Conservation (phyloP, 1,140 invertebrate genomes). For the Bombus sylvicola region DNA sequence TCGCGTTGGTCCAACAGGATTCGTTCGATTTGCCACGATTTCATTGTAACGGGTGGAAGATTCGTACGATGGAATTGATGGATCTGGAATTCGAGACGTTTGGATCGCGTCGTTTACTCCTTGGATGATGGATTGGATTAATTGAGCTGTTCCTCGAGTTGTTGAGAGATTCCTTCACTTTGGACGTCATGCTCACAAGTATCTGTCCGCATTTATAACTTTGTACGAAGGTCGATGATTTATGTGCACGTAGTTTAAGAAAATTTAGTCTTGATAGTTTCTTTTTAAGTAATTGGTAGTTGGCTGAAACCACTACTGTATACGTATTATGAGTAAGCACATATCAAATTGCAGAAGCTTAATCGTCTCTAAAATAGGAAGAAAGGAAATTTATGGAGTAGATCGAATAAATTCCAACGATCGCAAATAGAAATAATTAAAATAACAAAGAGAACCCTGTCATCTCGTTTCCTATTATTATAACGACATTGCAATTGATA, state of each 20-base stretch:
- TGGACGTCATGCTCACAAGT: not conserved
- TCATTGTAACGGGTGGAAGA: too few relatives aligned
- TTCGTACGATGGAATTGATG: not conserved
- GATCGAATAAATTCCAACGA: too few relatives aligned
- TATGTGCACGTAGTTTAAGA: not conserved
- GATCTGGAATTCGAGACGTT: not conserved
- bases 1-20: too few relatives aligned
- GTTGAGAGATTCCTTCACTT: not conserved
- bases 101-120: not conserved
- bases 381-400: not conserved
- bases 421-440: too few relatives aligned
- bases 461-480: not conserved
- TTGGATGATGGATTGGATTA: not conserved
- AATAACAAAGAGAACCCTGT: not conserved
- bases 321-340: not conserved
- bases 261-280: not conserved
- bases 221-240: not conserved
- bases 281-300: not conserved
- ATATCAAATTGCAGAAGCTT: not conserved
- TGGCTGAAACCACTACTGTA: not conserved
- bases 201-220: not conserved
- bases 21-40: too few relatives aligned
- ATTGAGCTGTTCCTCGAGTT: not conserved
- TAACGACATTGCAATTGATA: not conserved
- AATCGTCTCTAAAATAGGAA: not conserved